Percentiles rank a stretch among this genome's conserved stretches.
Evolutionary conservation across 2,797 vertebrate species (phyloP).

Genomic region (Centropyge bicolor): DNA sequence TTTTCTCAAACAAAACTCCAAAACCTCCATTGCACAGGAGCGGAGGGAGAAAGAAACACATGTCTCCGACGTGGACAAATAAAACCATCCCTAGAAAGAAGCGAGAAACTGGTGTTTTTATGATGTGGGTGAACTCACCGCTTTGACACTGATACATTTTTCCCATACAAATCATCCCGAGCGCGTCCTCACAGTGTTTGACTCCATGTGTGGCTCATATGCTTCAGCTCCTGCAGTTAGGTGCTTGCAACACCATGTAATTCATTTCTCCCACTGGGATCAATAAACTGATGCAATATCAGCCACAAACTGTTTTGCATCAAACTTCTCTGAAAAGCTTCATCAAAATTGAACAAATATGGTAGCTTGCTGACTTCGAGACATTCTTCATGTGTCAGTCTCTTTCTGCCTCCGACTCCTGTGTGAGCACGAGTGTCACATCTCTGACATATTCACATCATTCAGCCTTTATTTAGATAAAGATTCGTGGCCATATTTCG

Average conservation of each 20-base stretch:
- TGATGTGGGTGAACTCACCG: not conserved
- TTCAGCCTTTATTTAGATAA: too few relatives aligned
- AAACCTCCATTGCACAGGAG: not conserved
- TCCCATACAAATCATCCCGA: conserved; percentile 41
- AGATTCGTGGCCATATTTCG: too few relatives aligned
- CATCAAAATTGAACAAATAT: conserved; percentile 40
- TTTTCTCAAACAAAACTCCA: not conserved
- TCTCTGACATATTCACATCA: not conserved
- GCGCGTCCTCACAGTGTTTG: not conserved
- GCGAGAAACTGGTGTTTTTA: not conserved
- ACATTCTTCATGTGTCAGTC: conserved; percentile 19
- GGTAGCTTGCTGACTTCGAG: conserved; percentile 49
- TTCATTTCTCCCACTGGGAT: conserved; percentile 37
- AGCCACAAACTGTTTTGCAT: conserved; percentile 51
- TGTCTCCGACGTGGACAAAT: not conserved
- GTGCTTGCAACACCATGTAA: conserved; percentile 61
- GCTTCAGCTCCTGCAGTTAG: conserved; percentile 46
- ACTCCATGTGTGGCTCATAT: conserved; percentile 61
- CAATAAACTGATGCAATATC: conserved; percentile 32
- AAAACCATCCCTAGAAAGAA: not conserved
- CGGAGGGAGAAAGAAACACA: too few relatives aligned
- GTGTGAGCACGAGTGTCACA: conserved; percentile 27
- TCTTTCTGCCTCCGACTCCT: conserved; percentile 6
- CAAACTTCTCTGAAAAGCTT: conserved; percentile 12
- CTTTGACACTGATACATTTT: conserved; percentile 21